Evolutionary conservation across 2,888 invertebrate species (phyloP).

Genomic region (Cybosia mesomella): DNA sequence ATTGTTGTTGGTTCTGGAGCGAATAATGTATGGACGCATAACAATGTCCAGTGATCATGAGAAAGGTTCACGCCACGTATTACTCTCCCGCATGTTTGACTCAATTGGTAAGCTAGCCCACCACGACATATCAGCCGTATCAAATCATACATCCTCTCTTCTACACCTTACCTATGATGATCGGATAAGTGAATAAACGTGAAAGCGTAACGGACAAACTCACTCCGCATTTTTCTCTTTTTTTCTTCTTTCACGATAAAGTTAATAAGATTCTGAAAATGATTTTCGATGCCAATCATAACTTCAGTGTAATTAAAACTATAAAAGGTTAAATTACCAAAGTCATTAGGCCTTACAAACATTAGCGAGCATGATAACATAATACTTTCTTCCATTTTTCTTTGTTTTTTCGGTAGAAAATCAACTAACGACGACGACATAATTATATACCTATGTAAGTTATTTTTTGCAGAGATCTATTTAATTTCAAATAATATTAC

Average conservation of each 20-base stretch:
- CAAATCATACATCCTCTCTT: too few species aligned
- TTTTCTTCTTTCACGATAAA: not conserved
- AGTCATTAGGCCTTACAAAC: not conserved
- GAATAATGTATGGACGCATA: too few species aligned
- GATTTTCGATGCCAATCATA: not conserved
- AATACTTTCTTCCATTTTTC: not conserved
- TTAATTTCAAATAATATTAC: not conserved
- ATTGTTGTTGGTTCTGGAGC: too few species aligned
- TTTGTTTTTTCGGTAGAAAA: not conserved
- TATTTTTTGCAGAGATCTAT: not conserved
- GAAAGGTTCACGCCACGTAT: too few species aligned
- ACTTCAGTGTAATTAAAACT: not conserved
- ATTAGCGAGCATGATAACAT: not conserved
- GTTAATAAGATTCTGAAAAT: not conserved
- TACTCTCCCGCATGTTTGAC: too few species aligned
- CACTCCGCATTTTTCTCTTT: not conserved
- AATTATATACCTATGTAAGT: not conserved
- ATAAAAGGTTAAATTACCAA: not conserved
- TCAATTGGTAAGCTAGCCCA: too few species aligned
- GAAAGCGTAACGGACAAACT: not conserved
- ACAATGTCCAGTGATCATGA: too few species aligned
- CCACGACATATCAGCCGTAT: too few species aligned
- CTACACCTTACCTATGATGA: not conserved
- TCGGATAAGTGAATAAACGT: too few species aligned
- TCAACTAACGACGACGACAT: not conserved